Percentiles rank a stretch among this genome's conserved stretches.
Conservation (phyloP, 2,797 vertebrate genomes). For the Periparus ater region DNA sequence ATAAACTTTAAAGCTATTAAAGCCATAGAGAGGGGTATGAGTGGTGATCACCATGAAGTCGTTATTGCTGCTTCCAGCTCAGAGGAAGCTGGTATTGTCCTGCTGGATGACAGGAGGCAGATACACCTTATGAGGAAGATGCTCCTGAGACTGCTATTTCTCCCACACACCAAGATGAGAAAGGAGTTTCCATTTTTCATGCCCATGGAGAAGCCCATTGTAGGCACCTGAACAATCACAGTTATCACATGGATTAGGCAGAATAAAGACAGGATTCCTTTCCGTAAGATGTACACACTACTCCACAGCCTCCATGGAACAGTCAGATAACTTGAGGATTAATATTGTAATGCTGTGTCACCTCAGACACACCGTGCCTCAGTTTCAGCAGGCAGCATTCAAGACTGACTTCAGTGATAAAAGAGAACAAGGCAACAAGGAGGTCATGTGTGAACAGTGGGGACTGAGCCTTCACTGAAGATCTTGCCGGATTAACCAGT, state of each 20-base stretch:
- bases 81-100: not conserved
- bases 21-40: not conserved
- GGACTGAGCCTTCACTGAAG: not conserved
- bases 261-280: not conserved
- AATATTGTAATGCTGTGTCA: not conserved
- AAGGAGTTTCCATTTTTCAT: not conserved
- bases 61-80: not conserved
- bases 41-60: not conserved
- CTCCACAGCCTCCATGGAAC: not conserved
- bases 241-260: not conserved
- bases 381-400: not conserved
- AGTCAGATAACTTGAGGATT: not conserved
- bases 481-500: not conserved
- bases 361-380: not conserved
- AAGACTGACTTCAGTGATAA: not conserved
- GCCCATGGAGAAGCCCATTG: not conserved
- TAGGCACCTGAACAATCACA: not conserved
- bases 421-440: not conserved
- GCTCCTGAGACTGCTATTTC: not conserved
- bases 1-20: not conserved
- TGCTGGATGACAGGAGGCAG: not conserved
- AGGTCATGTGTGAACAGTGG: accelerated
- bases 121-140: not conserved
- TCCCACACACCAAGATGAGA: not conserved
- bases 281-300: accelerated